Base-by-base conservation (phyloP, 2,888 invertebrate species). In the Cephus pulcher region DNA sequence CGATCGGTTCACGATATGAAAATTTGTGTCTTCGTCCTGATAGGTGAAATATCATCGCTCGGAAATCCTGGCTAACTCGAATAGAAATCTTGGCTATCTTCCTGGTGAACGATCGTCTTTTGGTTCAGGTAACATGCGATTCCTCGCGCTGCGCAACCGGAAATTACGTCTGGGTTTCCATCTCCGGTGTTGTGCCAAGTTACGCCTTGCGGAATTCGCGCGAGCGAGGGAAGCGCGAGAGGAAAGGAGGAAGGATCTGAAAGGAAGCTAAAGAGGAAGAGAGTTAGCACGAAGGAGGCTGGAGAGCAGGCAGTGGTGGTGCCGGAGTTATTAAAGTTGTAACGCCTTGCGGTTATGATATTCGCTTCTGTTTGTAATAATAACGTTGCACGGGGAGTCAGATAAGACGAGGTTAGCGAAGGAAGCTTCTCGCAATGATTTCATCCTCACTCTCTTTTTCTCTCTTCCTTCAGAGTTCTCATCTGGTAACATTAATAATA, bases 81-180 rank as follows among this genome's bases (percentile, higher is more conserved):
- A 77, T 78, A 82, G 83, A 84, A 86, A 86, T 87, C 84, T 78
- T 75, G 79, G 82, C 76, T 82, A 80, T 77, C 74, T 75, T 32
- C 78, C 73, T 76, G 79, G 80, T 84, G 83, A 89, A 87, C 87
- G 90, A 90, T 90, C 90, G 90, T 90, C 89, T 89, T 90, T 90
- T 88, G 85, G 89, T 87, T 85, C 82, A 87, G 86, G 88, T 88
- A 90, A 88, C 89, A 87, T 84, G 87, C 86, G 79, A 73, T 74
- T 76, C 79, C 74, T 76, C 78, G 76, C 81, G 79, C 77, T 79
- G 81, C 76, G 78, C 88, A 89, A 90, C 89, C 90, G 90, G 90
- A 90, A 90, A 90, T 90, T 90, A 90, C 89, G 89, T 90, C 90
- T 90, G 90, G 90, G 86, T 86, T 89, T 90, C 90, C 90, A 90